A percentile compares a stretch with the other conserved stretches of the same genome.
Conservation (phyloP, 1,140 invertebrate species). For the Bombus impatiens region DNA sequence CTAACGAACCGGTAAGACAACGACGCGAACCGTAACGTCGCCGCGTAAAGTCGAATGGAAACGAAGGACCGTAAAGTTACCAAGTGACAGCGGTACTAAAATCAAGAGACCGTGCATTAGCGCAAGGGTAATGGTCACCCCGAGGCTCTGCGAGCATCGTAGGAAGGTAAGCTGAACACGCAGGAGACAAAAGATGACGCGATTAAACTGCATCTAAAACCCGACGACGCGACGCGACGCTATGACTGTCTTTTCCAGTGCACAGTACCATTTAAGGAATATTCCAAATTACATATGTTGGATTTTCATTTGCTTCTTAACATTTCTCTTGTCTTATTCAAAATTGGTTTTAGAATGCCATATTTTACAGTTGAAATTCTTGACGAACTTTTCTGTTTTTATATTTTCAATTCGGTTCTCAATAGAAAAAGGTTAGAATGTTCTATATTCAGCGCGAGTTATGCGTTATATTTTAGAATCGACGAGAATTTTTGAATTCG, state of each 20-base stretch:
- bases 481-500: too few relatives aligned
- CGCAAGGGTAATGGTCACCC: conserved; percentile 65
- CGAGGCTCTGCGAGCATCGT: conserved; percentile 39
- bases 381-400: too few relatives aligned
- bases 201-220: conserved; percentile 17
- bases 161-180: conserved; percentile 33
- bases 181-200: neutral
- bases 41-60: conserved; percentile 71
- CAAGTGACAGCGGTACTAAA: conserved; percentile 69
- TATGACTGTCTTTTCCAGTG: too few relatives aligned
- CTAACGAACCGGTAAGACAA: conserved; percentile 76
- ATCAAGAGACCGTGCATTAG: conserved; percentile 70
- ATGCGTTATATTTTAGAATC: too few relatives aligned
- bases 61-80: conserved; percentile 72
- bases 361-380: too few relatives aligned
- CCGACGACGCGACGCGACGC: too few relatives aligned
- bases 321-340: neutral
- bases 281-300: neutral
- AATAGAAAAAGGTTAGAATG: too few relatives aligned
- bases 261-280: neutral
- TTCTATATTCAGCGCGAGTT: too few relatives aligned
- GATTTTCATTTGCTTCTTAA: neutral
- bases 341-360: neutral
- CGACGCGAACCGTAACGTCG: conserved; percentile 60
- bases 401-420: too few relatives aligned